These are phyloP conservation scores for Aporophyla lueneburgensis DNA, from an alignment of 2,888 invertebrate genomes.

Conservation along the genomic window DNA sequence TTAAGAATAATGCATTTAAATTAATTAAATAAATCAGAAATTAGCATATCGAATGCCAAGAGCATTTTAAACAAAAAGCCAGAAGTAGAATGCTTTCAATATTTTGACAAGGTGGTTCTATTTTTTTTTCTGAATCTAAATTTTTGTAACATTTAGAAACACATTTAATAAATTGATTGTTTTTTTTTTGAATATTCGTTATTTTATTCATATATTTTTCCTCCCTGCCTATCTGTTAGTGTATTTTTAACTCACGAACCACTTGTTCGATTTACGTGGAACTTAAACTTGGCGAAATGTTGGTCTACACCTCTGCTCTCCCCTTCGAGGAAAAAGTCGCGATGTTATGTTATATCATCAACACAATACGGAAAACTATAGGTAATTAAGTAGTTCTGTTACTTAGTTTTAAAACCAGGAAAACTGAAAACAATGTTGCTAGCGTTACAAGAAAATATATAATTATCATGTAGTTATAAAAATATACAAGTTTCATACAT, in stretches of 20 bases:
- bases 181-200: too few relatives aligned
- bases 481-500: conserved; percentile 12
- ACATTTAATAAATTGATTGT: too few relatives aligned
- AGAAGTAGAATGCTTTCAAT: not conserved
- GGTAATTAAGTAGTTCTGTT: not conserved
- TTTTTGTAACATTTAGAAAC: too few relatives aligned
- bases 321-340: too few relatives aligned
- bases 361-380: conserved; percentile 10
- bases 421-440: conserved; percentile 5
- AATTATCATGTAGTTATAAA: conserved; percentile 12
- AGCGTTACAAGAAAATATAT: not conserved
- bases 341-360: not conserved
- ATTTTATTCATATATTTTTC: too few relatives aligned
- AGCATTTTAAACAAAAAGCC: not conserved
- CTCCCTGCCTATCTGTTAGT: too few relatives aligned
- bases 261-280: too few relatives aligned
- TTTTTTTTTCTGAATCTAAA: too few relatives aligned
- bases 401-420: conserved; percentile 2
- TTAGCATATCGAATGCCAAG: conserved; percentile 7
- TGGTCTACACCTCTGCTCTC: too few relatives aligned
- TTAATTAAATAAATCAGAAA: not conserved
- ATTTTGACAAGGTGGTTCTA: not conserved
- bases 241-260: too few relatives aligned
- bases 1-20: not conserved
- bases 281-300: too few relatives aligned